Evolutionary conservation across 2,797 vertebrate species (phyloP).

Genomic region (Novumbra hubbsi): DNA sequence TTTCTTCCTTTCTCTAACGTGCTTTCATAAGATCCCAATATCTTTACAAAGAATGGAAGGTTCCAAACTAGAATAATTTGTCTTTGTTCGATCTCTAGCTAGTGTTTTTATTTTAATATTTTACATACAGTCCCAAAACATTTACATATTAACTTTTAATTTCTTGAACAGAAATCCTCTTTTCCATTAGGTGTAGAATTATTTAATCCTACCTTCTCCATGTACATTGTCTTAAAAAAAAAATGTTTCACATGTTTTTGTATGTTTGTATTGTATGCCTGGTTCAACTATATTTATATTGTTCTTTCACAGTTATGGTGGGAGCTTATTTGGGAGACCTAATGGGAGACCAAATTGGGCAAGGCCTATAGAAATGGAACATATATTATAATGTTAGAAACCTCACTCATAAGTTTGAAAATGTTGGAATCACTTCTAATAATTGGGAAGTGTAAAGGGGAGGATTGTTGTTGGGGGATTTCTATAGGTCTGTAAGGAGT

Average conservation of each 20-base stretch:
- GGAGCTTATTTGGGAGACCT: constrained; percentile 1
- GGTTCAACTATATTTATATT: constrained; percentile 15
- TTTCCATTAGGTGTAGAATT: not conserved
- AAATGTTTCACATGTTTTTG: not conserved
- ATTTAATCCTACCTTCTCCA: not conserved
- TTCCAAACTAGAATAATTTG: not conserved
- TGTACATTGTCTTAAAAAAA: constrained; percentile 6
- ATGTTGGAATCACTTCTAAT: constrained; percentile 2
- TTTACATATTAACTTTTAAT: not conserved
- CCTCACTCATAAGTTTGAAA: not conserved
- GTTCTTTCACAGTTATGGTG: constrained; percentile 11
- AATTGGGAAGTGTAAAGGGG: not conserved
- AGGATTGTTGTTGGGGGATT: not conserved
- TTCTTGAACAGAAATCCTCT: not conserved
- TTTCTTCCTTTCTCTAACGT: not conserved
- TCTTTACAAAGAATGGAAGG: not conserved
- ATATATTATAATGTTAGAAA: constrained; percentile 5
- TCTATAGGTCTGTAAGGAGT: not conserved
- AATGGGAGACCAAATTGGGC: not conserved
- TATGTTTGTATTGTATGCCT: not conserved
- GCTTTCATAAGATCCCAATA: not conserved
- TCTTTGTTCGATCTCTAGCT: not conserved
- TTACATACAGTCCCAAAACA: not conserved
- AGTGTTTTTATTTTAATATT: not conserved
- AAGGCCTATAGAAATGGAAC: not conserved